A percentile compares a stretch with the other conserved stretches of the same genome.
phyloP scores from a whole-genome alignment of 2,888 invertebrate species.

The Liposcelis brunnea region DNA sequence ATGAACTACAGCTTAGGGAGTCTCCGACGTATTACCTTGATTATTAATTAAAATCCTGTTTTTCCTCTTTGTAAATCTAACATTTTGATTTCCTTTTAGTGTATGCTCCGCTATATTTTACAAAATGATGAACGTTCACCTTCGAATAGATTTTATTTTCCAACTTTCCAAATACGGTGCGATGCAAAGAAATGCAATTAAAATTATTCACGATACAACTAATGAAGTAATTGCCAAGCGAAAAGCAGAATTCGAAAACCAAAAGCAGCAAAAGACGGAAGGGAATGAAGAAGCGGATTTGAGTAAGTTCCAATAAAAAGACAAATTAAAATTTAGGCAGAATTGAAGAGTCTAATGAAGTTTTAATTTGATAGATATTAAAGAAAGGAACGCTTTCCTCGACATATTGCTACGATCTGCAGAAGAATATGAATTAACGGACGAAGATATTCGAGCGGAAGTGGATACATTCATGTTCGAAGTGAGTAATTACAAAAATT shows the following conservation, averaged over 20 bases:
- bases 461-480: conserved; percentile 7
- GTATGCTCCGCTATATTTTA: too few relatives aligned
- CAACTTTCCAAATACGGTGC: not conserved
- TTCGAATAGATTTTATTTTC: not conserved
- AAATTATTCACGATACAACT: conserved; percentile 1
- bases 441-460: conserved; percentile 4
- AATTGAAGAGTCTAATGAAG: too few relatives aligned
- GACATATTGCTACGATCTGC: conserved; percentile 3
- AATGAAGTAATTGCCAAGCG: conserved; percentile 5
- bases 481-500: not conserved
- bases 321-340: not conserved
- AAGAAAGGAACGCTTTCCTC: conserved; percentile 1
- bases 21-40: too few relatives aligned
- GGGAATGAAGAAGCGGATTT: not conserved
- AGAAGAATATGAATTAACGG: not conserved
- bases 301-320: not conserved
- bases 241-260: not conserved
- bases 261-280: not conserved
- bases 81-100: too few relatives aligned
- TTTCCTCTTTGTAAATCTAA: too few relatives aligned
- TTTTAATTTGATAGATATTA: not conserved
- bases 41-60: too few relatives aligned
- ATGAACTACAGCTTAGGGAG: too few relatives aligned
- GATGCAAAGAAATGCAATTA: not conserved
- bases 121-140: too few relatives aligned